Evolutionary conservation across 1,140 invertebrate genomes (phyloP).

Genomic region (Uloborus diversus): DNA sequence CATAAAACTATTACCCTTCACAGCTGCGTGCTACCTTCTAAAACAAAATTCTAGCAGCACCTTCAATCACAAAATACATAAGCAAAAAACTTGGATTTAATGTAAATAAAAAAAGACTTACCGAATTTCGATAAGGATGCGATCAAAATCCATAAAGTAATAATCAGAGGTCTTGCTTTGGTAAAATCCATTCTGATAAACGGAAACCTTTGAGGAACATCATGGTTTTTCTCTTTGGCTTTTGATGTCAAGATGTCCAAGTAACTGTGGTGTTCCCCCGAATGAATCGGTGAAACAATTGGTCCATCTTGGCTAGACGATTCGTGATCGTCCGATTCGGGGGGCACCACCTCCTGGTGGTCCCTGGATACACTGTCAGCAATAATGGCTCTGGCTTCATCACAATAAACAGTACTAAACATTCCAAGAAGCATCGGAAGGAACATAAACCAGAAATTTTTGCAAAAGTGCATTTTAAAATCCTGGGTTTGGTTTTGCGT

Average conservation of each 20-base stretch:
- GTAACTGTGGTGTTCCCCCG: conserved; percentile 2
- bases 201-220: conserved; percentile 7
- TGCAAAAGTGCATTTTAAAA: background rate
- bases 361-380: conserved; percentile 35
- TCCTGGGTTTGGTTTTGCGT: background rate
- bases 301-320: conserved; percentile 13
- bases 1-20: too few species aligned
- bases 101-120: conserved; percentile 62
- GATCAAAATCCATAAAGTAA: conserved; percentile 72
- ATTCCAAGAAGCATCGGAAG: background rate
- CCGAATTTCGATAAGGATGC: conserved; percentile 72
- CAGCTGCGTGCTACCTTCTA: too few species aligned
- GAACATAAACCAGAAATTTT: background rate
- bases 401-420: background rate
- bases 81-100: too few species aligned
- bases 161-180: conserved; percentile 69
- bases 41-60: too few species aligned
- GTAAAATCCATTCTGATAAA: conserved; percentile 46
- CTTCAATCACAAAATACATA: too few species aligned
- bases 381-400: conserved; percentile 32
- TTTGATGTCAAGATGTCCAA: conserved; percentile 23
- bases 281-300: conserved; percentile 25
- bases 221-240: background rate
- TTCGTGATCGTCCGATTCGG: conserved; percentile 25
- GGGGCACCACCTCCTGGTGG: conserved; percentile 40